Evolutionary conservation across 2,888 invertebrate species (phyloP), one percentile per base, ranked within the genome.

Genomic region (Lochmaea capreae): DNA sequence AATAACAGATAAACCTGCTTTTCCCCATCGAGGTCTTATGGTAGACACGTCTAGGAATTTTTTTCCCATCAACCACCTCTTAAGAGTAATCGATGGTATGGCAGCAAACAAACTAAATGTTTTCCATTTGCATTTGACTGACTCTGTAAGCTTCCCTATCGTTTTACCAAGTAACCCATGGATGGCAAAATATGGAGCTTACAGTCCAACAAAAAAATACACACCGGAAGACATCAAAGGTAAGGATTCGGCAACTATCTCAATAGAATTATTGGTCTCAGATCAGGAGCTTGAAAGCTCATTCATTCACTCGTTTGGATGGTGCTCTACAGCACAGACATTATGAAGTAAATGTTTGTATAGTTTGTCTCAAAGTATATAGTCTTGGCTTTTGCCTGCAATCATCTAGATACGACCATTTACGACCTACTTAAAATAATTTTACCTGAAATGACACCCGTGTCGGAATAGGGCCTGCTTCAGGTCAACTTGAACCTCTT

Each of bases 11-110:
- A 91, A 90, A 43, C 97, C 98, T 0, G 89, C 91, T 46, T 93
- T 92, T 83, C 84, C 89, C 0, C 96, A 95, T 86, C 91, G 98
- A 63, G 97, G 97, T 3, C 85, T 98, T 0, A 90, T 97, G 85
- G 87, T 98, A 62, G 98, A 98, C 84, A 96, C 97, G 0, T 93
- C 97, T 0, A 89, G 98, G 46, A 97, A 97, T 86, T 98, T 91
- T 86, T 92, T 97, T 80, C 91, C 94, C 0, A 89, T 95, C 2
- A 88, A 88, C 11, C 89, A 92, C 58, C 89, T 95, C 46, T 90
- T 92, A 79, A 90, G 92, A 16, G 92, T 94, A 8, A 88, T 97
- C 82, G 93, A 95, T 79, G 96, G 93, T 3, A 97, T 97, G 97
- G 92, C 93, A 0, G 92, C 94, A 66, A 91, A 93, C 79, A 97